Conservation (phyloP, 2,113 vertebrate genomes). For the Hippocampus barbouri region DNA sequence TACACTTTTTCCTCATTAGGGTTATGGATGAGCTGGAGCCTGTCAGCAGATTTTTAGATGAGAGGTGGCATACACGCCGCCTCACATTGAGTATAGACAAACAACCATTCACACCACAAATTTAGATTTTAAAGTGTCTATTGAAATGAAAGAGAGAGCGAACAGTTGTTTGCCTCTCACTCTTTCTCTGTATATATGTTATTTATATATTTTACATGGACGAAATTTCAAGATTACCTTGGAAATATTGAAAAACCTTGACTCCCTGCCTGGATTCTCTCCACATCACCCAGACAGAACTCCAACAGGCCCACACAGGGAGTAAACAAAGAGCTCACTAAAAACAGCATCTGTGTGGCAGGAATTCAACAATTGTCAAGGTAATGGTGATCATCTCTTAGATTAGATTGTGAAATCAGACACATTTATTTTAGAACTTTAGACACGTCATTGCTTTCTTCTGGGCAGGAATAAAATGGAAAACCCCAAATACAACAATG, state of each 20-base stretch:
- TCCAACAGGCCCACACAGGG: conserved; percentile 71
- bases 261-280: background rate
- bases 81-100: no score
- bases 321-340: conserved; percentile 79
- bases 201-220: background rate
- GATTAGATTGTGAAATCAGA: background rate
- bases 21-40: no score
- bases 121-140: no score
- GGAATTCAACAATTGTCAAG: conserved; percentile 4
- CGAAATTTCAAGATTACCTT: conserved; percentile 62
- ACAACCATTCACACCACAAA: no score
- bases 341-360: conserved; percentile 70
- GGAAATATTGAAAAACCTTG: conserved; percentile 71
- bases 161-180: no score
- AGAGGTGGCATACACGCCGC: no score
- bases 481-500: background rate
- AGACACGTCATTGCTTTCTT: conserved; percentile 8
- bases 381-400: background rate
- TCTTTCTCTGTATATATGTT: background rate
- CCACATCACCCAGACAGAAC: conserved; percentile 48
- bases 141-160: no score
- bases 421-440: background rate
- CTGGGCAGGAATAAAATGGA: background rate
- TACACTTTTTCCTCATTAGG: background rate
- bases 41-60: no score